A percentile compares a stretch with the other conserved stretches of the same genome.
Conservation (phyloP, 2,888 invertebrate species). For the Oxyteleia sp. region DNA sequence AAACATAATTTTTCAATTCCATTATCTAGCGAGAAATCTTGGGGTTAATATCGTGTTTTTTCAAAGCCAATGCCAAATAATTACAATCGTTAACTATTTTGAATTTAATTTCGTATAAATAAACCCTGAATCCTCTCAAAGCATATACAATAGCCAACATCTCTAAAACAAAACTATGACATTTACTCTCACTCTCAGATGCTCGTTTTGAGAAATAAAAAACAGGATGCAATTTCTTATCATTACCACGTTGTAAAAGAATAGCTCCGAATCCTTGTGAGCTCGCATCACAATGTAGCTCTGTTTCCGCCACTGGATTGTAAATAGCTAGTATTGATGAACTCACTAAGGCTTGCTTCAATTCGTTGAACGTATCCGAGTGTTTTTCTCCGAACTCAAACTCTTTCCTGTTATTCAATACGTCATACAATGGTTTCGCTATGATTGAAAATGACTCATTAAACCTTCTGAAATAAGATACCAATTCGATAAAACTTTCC, state of each 20-base stretch:
- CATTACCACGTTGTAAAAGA: slow-evolving; percentile 78
- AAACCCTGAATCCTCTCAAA: no score
- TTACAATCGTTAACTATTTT: no score
- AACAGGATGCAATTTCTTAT: slow-evolving; percentile 77
- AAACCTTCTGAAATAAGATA: slow-evolving; percentile 58
- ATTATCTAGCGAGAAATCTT: no score
- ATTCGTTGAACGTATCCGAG: slow-evolving; percentile 1
- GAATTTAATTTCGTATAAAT: no score
- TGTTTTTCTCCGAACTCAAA: slow-evolving; percentile 23
- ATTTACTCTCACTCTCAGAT: slow-evolving; percentile 75
- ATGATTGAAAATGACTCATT: slow-evolving; percentile 14
- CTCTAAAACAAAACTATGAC: slow-evolving; percentile 81
- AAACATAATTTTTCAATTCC: no score
- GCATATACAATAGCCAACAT: no score
- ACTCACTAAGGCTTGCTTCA: slow-evolving; percentile 9
- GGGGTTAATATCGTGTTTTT: no score
- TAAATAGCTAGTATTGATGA: slow-evolving; percentile 73
- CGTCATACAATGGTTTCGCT: slow-evolving; percentile 24
- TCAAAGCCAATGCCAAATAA: no score
- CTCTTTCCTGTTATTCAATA: slow-evolving; percentile 9
- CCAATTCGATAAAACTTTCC: slow-evolving; percentile 33
- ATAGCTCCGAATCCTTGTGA: slow-evolving; percentile 79
- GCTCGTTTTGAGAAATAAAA: slow-evolving; percentile 80
- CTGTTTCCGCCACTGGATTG: slow-evolving; percentile 78
- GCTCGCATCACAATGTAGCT: slow-evolving; percentile 82